Conservation (phyloP, 2,888 invertebrate species). For the Tachina fera region DNA sequence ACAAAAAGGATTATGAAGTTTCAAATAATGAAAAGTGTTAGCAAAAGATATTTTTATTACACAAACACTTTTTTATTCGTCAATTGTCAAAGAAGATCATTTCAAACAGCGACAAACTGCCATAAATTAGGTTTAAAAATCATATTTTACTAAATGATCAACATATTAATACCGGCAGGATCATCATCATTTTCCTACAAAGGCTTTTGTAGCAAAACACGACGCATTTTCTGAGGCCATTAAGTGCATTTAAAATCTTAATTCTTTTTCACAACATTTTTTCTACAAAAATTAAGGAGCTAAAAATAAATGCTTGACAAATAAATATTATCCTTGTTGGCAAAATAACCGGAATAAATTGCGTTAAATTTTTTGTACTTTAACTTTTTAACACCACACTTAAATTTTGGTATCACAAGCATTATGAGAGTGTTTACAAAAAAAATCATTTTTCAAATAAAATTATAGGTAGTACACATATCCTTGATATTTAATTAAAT, state of each 20-base stretch:
- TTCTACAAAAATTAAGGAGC: background rate
- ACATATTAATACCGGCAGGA: slow-evolving; percentile 53
- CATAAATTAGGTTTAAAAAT: slow-evolving; percentile 71
- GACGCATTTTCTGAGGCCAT: slow-evolving; percentile 58
- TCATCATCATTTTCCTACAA: slow-evolving; percentile 21
- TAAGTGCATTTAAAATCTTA: slow-evolving; percentile 38
- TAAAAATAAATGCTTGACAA: slow-evolving; percentile 28
- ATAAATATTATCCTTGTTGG: slow-evolving; percentile 13
- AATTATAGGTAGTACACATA: too few species aligned
- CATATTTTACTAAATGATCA: slow-evolving; percentile 67
- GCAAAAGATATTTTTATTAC: slow-evolving; percentile 65
- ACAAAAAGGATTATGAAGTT: slow-evolving; percentile 58
- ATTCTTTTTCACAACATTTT: background rate
- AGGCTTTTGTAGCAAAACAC: background rate
- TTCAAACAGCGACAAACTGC: slow-evolving; percentile 42
- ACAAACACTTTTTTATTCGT: slow-evolving; percentile 59
- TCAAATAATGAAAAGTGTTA: slow-evolving; percentile 48
- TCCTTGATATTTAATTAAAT: too few species aligned
- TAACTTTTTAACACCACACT: background rate
- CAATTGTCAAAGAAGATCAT: slow-evolving; percentile 66
- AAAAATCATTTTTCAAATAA: too few species aligned
- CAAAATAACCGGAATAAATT: slow-evolving; percentile 59
- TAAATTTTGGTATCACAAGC: background rate
- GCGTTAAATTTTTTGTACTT: slow-evolving; percentile 21
- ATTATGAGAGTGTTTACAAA: background rate